Evolutionary conservation across 2,113 vertebrate genomes (phyloP).

Genomic region (Trematomus loennbergii): DNA sequence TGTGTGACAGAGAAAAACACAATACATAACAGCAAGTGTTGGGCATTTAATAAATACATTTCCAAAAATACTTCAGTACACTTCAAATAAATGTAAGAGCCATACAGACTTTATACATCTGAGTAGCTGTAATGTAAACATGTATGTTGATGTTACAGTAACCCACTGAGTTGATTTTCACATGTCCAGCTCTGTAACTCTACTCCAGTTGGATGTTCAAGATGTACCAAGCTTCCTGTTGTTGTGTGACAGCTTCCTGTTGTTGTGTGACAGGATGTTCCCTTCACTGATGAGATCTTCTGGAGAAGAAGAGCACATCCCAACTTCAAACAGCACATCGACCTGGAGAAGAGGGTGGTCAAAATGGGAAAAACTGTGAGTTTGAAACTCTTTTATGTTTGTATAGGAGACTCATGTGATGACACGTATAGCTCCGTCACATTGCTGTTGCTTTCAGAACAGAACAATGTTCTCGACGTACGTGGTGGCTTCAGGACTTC

Average conservation of each 20-base stretch:
- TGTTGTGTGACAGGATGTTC: slow-evolving; percentile 81
- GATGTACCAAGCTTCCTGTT: background rate
- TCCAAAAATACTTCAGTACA: too few relatives aligned
- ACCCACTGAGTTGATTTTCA: too few relatives aligned
- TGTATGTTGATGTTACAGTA: too few relatives aligned
- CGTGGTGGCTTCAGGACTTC: slow-evolving; percentile 90
- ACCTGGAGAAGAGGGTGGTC: slow-evolving; percentile 89
- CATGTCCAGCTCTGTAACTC: too few relatives aligned
- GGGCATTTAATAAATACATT: background rate
- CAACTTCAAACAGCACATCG: slow-evolving; percentile 87
- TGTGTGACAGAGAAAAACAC: background rate
- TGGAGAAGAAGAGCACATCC: slow-evolving; percentile 88
- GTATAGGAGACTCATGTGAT: background rate
- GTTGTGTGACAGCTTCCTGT: slow-evolving; percentile 76
- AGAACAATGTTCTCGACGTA: slow-evolving; percentile 86
- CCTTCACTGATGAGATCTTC: slow-evolving; percentile 91
- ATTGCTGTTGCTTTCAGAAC: slow-evolving; percentile 75
- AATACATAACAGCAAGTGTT: background rate
- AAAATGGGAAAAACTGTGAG: slow-evolving; percentile 92
- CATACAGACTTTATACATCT: background rate
- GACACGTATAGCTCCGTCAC: background rate
- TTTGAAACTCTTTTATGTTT: slow-evolving; percentile 17
- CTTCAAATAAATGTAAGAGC: too few relatives aligned
- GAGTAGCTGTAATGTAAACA: background rate
- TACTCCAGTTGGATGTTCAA: too few relatives aligned